Percentiles rank a stretch among this genome's conserved stretches.
phyloP scores from a whole-genome alignment of 2,888 invertebrate genomes.

The Isotomurus palustris region DNA sequence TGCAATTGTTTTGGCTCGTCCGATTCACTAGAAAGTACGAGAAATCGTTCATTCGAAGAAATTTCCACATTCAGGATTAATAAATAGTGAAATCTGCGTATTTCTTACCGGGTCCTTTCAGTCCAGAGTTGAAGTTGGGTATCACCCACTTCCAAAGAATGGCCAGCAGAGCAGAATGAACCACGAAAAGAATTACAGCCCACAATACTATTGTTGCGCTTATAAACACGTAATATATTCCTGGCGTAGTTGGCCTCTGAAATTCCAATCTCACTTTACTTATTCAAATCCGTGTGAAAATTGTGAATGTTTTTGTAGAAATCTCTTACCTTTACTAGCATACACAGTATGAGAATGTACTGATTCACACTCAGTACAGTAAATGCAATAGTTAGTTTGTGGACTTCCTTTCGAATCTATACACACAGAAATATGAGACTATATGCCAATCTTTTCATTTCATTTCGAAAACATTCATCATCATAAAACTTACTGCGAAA shows the following conservation, averaged over 20 bases:
- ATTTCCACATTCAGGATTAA: background rate
- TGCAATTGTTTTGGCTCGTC: slow-evolving; percentile 33
- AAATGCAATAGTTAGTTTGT: slow-evolving; percentile 28
- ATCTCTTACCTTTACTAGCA: slow-evolving; percentile 28
- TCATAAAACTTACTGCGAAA: slow-evolving; percentile 22
- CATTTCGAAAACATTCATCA: background rate
- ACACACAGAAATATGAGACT: background rate
- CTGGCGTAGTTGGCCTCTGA: slow-evolving; percentile 27
- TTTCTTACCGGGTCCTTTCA: slow-evolving; percentile 14
- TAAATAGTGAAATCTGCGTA: background rate
- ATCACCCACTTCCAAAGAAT: slow-evolving; percentile 34
- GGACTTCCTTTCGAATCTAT: slow-evolving; percentile 34
- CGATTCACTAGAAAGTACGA: slow-evolving; percentile 18
- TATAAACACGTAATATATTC: slow-evolving; percentile 20
- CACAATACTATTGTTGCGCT: slow-evolving; percentile 28
- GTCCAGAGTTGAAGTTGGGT: slow-evolving; percentile 25
- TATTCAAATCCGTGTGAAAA: too few relatives aligned
- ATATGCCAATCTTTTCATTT: background rate
- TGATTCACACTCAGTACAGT: slow-evolving; percentile 31
- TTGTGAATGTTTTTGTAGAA: background rate
- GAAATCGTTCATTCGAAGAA: background rate
- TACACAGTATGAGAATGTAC: slow-evolving; percentile 23
- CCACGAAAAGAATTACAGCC: slow-evolving; percentile 18
- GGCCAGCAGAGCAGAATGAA: slow-evolving; percentile 28
- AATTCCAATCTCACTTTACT: background rate